Base-by-base conservation (phyloP, 2,113 vertebrate species). In the Canis aureus region DNA sequence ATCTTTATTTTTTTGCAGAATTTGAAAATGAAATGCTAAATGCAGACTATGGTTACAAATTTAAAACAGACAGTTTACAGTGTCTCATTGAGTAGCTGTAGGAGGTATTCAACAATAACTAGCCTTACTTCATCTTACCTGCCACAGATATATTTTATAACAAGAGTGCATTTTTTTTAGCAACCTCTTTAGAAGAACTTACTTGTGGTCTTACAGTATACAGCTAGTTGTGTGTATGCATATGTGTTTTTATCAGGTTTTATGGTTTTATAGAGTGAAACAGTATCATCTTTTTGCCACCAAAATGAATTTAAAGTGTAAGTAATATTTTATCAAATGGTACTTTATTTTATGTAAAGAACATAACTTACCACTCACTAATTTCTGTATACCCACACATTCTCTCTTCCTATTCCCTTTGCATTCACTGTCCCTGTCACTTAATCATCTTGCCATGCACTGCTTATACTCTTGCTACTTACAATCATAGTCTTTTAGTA, bases 11-110 rank as follows among this genome's bases (percentile, higher is more conserved):
- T 43, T 81, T 81, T 67, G 11, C n/a, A 94, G 73, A 85, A 67
- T 82, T 69, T 94, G 89, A 57, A 76, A 53, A 60, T 95, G 49
- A 95, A 89, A 89, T 92, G 15, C n/a, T 95, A 95, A 89, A 64
- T 62, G 32, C 76, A 95, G 25, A 89, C 35, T 22, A 60, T 38
- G 20, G 0, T 81, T 92, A 78, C 8, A 94, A 9, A 89, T 86
- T 94, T 89, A 89, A 95, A 88, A 79, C 4, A 74, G 35, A 76
- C 55, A 53, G 87, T 95, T 96, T 69, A 66, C 66, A 81, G 9
- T 71, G 29, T 87, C 11, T 22, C 17, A 29, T 59, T 94, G 67
- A 86, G 73, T 89, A 83, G 29, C 82, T 89, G 0, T 96, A 94
- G 60, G 60, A 88, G 92, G 49, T 87, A 29, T 32, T 89, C 62